A percentile compares a stretch with the other conserved stretches of the same genome.
Conservation (phyloP, 2,797 vertebrate species). For the Spinibarbus caldwelli region DNA sequence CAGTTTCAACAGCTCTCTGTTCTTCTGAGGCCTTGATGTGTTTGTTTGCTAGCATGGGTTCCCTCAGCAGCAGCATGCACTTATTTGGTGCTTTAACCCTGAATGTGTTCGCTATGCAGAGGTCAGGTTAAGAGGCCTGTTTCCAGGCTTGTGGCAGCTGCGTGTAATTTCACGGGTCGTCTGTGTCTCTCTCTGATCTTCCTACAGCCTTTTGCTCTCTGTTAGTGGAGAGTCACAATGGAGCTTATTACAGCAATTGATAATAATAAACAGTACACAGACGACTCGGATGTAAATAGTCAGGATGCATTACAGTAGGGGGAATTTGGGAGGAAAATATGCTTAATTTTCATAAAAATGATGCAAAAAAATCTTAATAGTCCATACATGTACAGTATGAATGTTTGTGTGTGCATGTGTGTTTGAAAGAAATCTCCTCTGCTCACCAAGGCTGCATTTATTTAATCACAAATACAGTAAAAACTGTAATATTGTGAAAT, state of each 20-base stretch:
- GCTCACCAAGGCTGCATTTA: too few relatives aligned
- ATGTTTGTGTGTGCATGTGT: too few relatives aligned
- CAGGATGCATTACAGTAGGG: neutral
- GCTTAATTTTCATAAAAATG: neutral
- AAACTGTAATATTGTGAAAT: too few relatives aligned
- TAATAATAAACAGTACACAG: neutral
- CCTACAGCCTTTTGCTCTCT: neutral
- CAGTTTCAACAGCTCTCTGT: neutral
- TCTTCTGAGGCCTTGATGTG: neutral
- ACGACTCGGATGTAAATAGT: neutral
- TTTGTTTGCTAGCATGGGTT: neutral
- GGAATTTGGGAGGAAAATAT: neutral
- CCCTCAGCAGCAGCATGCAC: neutral
- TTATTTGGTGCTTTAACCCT: neutral
- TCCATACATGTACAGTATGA: too few relatives aligned
- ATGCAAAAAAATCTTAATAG: too few relatives aligned
- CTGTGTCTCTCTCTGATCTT: conserved; percentile 23
- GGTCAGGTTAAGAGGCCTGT: neutral
- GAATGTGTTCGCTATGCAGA: conserved; percentile 15
- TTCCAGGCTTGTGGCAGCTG: conserved; percentile 22
- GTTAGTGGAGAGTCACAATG: neutral
- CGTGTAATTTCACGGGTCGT: neutral
- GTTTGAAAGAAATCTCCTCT: too few relatives aligned
- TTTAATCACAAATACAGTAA: too few relatives aligned
- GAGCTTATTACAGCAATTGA: neutral